phyloP scores from a whole-genome alignment of 2,888 invertebrate species.

The Apamea crenata region DNA sequence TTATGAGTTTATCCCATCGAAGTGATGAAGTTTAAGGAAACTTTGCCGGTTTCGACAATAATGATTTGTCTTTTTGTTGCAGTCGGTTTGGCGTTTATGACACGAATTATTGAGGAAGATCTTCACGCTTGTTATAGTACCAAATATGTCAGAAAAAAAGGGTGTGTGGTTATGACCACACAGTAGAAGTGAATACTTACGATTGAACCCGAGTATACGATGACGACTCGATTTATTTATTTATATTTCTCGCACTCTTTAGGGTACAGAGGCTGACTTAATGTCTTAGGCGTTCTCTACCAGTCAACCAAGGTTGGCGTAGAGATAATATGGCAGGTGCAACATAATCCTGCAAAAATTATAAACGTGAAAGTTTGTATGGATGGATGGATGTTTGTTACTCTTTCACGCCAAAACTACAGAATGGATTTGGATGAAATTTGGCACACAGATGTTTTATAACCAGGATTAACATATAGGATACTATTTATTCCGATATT shows the following conservation, averaged over 20 bases:
- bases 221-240: neutral
- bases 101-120: conserved; percentile 3
- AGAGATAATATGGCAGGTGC: too few species aligned
- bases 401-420: too few species aligned
- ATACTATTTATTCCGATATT: too few species aligned
- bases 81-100: neutral
- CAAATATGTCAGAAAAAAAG: neutral
- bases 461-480: too few species aligned
- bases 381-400: too few species aligned
- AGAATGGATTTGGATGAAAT: too few species aligned
- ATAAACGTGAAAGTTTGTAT: too few species aligned
- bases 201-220: neutral
- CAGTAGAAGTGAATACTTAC: neutral
- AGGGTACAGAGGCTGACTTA: neutral
- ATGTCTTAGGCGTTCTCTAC: too few species aligned
- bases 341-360: too few species aligned
- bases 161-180: neutral
- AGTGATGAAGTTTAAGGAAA: conserved; percentile 37
- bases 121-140: neutral
- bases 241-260: neutral
- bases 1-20: conserved; percentile 43
- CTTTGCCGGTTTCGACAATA: conserved; percentile 32
- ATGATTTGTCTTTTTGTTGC: conserved; percentile 38
- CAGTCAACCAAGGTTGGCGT: too few species aligned
- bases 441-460: too few species aligned